These are phyloP conservation scores for Charina bottae DNA, from an alignment of 2,113 vertebrate species.

Conservation along the genomic window DNA sequence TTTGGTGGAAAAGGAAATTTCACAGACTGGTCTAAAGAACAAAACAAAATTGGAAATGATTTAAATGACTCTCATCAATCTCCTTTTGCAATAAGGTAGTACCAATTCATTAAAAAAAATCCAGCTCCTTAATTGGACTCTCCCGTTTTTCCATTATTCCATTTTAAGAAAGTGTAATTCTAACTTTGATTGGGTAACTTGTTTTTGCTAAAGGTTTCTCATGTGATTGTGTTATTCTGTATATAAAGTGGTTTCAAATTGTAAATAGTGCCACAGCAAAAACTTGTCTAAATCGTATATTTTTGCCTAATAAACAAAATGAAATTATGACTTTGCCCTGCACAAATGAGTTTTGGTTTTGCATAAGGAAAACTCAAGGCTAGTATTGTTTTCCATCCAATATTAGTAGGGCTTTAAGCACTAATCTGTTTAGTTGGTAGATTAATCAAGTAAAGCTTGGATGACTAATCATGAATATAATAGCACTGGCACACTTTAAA, in stretches of 20 bases:
- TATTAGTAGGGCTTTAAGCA: neutral
- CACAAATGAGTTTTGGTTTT: slow-evolving; percentile 59
- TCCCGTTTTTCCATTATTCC: slow-evolving; percentile 82
- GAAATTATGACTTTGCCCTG: slow-evolving; percentile 77
- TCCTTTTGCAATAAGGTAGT: slow-evolving; percentile 81
- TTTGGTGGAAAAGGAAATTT: slow-evolving; percentile 60
- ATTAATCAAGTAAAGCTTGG: neutral
- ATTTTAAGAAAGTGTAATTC: slow-evolving; percentile 77
- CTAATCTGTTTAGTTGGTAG: neutral
- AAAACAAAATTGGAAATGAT: slow-evolving; percentile 63
- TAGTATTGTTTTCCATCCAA: neutral
- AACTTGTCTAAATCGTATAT: slow-evolving; percentile 99
- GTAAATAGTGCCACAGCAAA: slow-evolving; percentile 95
- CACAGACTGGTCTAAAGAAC: slow-evolving; percentile 74
- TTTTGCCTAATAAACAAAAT: slow-evolving; percentile 99
- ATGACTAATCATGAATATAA: neutral
- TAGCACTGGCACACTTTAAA: neutral
- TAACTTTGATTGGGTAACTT: slow-evolving; percentile 77
- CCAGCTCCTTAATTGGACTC: slow-evolving; percentile 83
- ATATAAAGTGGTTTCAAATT: slow-evolving; percentile 97
- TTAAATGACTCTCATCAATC: slow-evolving; percentile 70
- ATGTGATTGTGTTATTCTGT: slow-evolving; percentile 90
- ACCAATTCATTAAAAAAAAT: slow-evolving; percentile 79
- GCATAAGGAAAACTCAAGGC: slow-evolving; percentile 7
- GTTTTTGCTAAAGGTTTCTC: slow-evolving; percentile 83